These are phyloP conservation scores for Sminthurides aquaticus DNA, from an alignment of 2,888 invertebrate genomes.

Conservation along the genomic window DNA sequence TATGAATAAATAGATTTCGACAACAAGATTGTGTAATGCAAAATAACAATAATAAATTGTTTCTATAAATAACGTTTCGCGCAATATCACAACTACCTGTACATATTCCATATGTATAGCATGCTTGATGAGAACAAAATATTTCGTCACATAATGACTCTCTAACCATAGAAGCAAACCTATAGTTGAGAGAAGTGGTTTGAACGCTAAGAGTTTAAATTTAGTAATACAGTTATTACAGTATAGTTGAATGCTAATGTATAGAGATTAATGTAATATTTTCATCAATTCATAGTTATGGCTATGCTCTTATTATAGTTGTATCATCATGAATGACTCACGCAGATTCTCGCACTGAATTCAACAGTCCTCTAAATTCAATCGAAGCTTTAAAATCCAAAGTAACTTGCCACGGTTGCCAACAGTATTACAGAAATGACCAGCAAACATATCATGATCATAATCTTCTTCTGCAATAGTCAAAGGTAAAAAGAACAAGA, in stretches of 20 bases:
- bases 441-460: slow-evolving; percentile 81
- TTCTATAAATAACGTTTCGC: not conserved
- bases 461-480: slow-evolving; percentile 78
- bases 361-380: not conserved
- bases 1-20: not conserved
- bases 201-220: not conserved
- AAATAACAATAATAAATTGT: not conserved
- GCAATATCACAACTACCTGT: slow-evolving; percentile 5
- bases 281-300: slow-evolving; percentile 12
- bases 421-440: slow-evolving; percentile 66
- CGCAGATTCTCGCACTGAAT: not conserved
- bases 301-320: not conserved
- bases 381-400: slow-evolving; percentile 49
- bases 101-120: not conserved
- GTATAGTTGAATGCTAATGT: too few species aligned
- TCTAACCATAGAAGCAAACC: not conserved
- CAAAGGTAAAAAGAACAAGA: slow-evolving; percentile 24
- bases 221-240: not conserved
- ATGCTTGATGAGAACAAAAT: not conserved
- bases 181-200: not conserved
- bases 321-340: not conserved
- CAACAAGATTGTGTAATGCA: slow-evolving; percentile 1
- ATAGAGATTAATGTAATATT: too few species aligned
- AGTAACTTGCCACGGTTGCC: slow-evolving; percentile 63
- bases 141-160: not conserved